phyloP scores from a whole-genome alignment of 2,797 vertebrate genomes.

The Poecilia velifera region DNA sequence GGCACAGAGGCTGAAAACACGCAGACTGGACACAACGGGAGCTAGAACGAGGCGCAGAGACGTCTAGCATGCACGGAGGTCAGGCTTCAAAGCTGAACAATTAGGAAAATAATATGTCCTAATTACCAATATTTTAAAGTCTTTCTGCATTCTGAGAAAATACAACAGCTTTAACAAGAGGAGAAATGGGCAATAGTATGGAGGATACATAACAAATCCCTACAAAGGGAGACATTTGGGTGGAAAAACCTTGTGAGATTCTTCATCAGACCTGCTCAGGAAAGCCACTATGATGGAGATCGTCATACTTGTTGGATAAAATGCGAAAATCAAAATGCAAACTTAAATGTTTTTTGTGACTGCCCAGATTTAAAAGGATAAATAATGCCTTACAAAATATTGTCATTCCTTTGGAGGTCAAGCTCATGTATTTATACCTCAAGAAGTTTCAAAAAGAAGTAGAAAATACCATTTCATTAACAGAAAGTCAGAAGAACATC shows the following conservation, averaged over 20 bases:
- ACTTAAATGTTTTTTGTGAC: no score
- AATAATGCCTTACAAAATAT: neutral
- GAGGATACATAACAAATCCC: no score
- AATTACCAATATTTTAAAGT: neutral
- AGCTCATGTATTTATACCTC: neutral
- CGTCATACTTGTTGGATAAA: no score
- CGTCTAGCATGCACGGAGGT: neutral
- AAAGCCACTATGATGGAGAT: no score
- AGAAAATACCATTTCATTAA: neutral
- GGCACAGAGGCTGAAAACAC: slow-evolving; percentile 49
- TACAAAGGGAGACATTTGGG: no score
- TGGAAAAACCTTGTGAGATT: no score
- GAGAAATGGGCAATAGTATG: no score
- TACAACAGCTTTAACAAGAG: neutral
- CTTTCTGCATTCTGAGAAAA: neutral
- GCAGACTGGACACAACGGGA: slow-evolving; percentile 39
- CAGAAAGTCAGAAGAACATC: neutral
- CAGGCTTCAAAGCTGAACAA: slow-evolving; percentile 23
- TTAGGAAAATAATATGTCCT: slow-evolving; percentile 10
- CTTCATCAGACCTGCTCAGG: no score
- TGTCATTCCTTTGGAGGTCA: neutral
- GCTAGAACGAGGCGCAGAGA: slow-evolving; percentile 22
- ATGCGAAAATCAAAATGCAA: no score
- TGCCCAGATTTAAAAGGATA: neutral
- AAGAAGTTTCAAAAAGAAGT: neutral